Conservation (phyloP, 2,888 invertebrate genomes). For the Dusona sp. region DNA sequence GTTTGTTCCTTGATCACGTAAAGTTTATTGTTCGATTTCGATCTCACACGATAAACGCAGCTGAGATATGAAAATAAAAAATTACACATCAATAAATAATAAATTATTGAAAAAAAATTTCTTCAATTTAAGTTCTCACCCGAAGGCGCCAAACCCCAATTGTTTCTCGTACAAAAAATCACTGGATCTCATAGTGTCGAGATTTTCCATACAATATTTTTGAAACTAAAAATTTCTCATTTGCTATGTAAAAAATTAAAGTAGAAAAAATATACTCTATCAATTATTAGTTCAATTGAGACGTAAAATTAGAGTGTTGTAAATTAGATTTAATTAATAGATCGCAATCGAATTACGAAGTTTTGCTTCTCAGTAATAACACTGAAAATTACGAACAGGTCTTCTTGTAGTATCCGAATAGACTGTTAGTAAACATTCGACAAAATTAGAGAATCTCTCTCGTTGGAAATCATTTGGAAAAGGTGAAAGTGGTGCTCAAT, state of each 20-base stretch:
- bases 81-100: background rate
- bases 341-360: background rate
- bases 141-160: slow-evolving; percentile 69
- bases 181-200: slow-evolving; percentile 50
- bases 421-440: slow-evolving; percentile 32
- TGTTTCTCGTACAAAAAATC: slow-evolving; percentile 64
- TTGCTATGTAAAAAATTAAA: background rate
- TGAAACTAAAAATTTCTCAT: background rate
- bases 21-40: slow-evolving; percentile 51
- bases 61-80: slow-evolving; percentile 43
- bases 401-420: background rate
- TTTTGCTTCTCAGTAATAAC: background rate
- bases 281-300: background rate
- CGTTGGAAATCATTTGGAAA: background rate
- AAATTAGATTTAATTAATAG: background rate
- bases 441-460: background rate
- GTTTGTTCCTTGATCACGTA: slow-evolving; percentile 70
- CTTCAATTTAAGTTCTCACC: slow-evolving; percentile 45
- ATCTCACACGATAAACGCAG: slow-evolving; percentile 67
- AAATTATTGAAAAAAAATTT: background rate
- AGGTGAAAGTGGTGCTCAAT: background rate
- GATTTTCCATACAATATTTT: background rate
- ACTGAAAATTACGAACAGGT: background rate
- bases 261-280: background rate
- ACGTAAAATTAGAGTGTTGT: background rate